Conservation (phyloP, 2,888 invertebrate genomes). For the Luperina nickerlii region DNA sequence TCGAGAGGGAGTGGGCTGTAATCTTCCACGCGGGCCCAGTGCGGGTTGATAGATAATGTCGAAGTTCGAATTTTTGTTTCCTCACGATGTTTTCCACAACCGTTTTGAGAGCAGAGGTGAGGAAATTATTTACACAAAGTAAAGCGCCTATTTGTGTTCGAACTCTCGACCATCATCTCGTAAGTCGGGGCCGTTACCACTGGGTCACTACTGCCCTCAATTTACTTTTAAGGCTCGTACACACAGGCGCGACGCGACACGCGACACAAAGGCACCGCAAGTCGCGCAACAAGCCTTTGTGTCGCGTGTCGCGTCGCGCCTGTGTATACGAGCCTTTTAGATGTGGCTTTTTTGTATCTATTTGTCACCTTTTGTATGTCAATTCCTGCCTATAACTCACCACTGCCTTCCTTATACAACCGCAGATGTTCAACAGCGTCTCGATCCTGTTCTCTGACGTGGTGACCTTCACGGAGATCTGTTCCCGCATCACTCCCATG, state of each 20-base stretch:
- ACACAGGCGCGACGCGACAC: too few species aligned
- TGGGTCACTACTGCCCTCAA: neutral
- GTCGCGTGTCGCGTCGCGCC: too few species aligned
- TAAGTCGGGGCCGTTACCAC: neutral
- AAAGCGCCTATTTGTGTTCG: neutral
- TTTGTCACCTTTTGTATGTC: neutral
- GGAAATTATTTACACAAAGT: neutral
- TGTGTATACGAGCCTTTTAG: too few species aligned
- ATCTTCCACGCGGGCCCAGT: too few species aligned
- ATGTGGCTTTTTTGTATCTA: neutral
- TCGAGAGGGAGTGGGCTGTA: too few species aligned
- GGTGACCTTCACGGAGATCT: conserved; percentile 99
- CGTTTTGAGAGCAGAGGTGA: neutral
- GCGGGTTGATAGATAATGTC: too few species aligned
- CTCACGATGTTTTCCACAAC: too few species aligned
- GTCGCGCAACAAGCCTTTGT: too few species aligned
- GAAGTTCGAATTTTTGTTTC: too few species aligned
- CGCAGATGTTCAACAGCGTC: conserved; percentile 98
- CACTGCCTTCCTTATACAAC: conserved; percentile 14
- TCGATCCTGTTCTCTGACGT: conserved; percentile 99
- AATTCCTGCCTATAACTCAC: neutral
- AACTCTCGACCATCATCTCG: too few species aligned
- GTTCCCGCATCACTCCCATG: conserved; percentile 98
- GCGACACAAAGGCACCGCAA: too few species aligned
- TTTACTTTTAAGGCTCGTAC: too few species aligned